Conservation (phyloP, 2,797 vertebrate genomes). For the Silurus lanzhouensis region DNA sequence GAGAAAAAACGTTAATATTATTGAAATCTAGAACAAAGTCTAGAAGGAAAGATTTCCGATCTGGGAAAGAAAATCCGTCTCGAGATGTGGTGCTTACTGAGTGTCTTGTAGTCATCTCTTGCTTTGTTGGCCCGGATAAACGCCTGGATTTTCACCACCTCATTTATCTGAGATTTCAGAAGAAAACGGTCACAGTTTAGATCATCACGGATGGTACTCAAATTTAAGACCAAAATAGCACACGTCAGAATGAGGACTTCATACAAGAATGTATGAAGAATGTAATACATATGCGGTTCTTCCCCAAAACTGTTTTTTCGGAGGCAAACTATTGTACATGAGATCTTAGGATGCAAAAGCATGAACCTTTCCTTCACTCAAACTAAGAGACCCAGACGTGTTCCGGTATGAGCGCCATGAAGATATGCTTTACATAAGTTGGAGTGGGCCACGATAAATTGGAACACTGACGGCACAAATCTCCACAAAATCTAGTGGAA, state of each 20-base stretch:
- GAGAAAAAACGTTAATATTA: neutral
- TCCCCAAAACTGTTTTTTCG: too few relatives aligned
- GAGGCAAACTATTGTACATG: too few relatives aligned
- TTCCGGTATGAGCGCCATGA: too few relatives aligned
- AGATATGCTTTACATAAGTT: too few relatives aligned
- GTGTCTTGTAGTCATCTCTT: slow-evolving; percentile 96
- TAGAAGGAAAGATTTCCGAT: neutral
- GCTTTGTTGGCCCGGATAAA: slow-evolving; percentile 98
- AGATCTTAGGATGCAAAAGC: too few relatives aligned
- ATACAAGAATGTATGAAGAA: neutral
- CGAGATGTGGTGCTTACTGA: slow-evolving; percentile 82
- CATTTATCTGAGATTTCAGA: slow-evolving; percentile 79
- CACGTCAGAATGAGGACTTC: neutral
- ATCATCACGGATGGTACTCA: neutral
- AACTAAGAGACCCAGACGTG: too few relatives aligned
- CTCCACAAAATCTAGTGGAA: too few relatives aligned
- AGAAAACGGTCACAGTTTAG: neutral
- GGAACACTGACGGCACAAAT: too few relatives aligned
- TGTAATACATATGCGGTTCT: too few relatives aligned
- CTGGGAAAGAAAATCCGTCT: neutral
- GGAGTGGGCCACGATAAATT: too few relatives aligned
- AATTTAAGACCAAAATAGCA: neutral
- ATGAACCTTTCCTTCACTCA: too few relatives aligned
- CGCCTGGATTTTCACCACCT: slow-evolving; percentile 96
- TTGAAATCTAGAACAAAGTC: neutral